Evolutionary conservation across 2,113 vertebrate species (phyloP), one percentile per base, ranked within the genome.

Genomic region (Neopipo cinnamomea): DNA sequence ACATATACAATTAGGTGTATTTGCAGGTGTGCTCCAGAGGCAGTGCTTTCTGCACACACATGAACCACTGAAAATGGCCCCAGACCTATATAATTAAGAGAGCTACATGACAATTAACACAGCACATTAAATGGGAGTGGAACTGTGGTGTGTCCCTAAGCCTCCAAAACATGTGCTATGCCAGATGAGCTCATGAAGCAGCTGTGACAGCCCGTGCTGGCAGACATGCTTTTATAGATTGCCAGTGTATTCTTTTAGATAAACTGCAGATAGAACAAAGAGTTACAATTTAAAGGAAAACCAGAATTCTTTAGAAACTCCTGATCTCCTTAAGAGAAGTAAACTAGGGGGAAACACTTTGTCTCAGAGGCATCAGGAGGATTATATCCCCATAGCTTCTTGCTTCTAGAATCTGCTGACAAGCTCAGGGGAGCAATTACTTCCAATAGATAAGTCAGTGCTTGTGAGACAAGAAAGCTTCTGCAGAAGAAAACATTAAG

Each of bases 351-450:
- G 52, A 86, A 89, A 71, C 1, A 21, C 44, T 82, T 81, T 71
- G 21, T 89, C 91, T 88, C 50, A 70, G 41, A 89, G n/a, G 13
- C 20, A 90, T 35, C 55, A 56, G 46, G 66, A 75, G 65, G 28
- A 72, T 44, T 89, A 14, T 30, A 73, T 91, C 94, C 67, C 71
- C 52, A 91, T 63, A 93, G 58, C 37, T 62, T 76, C 90, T 52
- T 77, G 22, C 73, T 95, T 86, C 70, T 80, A 63, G 87, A 94
- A 70, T 52, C 14, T 65, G 53, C 50, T 71, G 84, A 88, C 93
- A 96, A 89, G 76, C 90, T 95, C 89, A 92, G 71, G 78, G 67
- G 71, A 89, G 63, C 53, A 89, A 92, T 93, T 94, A 59, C 66
- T 89, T 85, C 74, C 81, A 77, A 59, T 39, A 89, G 62, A 87